Conservation (phyloP, 2,113 vertebrate species). For the Corythaixoides concolor region DNA sequence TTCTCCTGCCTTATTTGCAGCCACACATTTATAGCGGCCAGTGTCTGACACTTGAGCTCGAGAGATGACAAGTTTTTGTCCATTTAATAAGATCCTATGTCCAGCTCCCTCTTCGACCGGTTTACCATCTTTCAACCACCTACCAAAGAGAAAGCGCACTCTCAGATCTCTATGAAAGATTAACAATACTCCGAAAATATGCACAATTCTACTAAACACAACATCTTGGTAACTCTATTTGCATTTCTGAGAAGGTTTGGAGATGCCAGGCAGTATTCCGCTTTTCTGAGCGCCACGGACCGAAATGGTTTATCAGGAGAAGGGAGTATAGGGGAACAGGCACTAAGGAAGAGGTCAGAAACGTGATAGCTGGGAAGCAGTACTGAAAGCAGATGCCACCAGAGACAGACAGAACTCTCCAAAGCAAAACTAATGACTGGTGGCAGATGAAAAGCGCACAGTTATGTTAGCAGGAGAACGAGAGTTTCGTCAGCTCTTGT, state of each 20-base stretch:
- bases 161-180: not conserved
- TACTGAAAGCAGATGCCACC: not conserved
- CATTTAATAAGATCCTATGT: slow-evolving; percentile 77
- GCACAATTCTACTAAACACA: not conserved
- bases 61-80: slow-evolving; percentile 84
- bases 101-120: slow-evolving; percentile 76
- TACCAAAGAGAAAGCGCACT: slow-evolving; percentile 48
- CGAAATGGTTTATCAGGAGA: not conserved
- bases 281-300: not conserved
- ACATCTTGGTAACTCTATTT: too few species aligned
- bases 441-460: not conserved
- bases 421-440: not conserved
- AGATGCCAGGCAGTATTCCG: not conserved
- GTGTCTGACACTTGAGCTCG: slow-evolving; percentile 87
- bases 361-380: not conserved
- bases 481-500: not conserved
- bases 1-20: slow-evolving; percentile 87
- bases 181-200: not conserved
- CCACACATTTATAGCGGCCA: slow-evolving; percentile 89
- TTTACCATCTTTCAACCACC: slow-evolving; percentile 91
- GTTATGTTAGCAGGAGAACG: not conserved
- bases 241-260: not conserved
- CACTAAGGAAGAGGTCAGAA: not conserved
- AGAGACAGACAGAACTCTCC: not conserved
- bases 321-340: not conserved